phyloP scores from a whole-genome alignment of 2,888 invertebrate species.

The Balanococcus diminutus region DNA sequence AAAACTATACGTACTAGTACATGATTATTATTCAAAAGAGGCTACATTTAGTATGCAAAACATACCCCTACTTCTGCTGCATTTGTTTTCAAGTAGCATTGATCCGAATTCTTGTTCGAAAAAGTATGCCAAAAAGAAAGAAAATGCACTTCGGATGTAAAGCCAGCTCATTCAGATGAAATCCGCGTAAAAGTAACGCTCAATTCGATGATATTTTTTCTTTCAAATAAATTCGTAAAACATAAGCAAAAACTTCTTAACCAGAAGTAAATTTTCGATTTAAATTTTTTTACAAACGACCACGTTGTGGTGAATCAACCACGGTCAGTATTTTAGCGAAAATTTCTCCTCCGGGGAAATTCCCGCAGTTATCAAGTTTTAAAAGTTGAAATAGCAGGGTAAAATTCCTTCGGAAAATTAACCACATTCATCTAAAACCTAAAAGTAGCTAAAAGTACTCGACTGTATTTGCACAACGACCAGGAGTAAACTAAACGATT shows the following conservation, averaged over 20 bases:
- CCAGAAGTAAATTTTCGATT: not conserved
- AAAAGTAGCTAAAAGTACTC: not conserved
- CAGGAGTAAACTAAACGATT: not conserved
- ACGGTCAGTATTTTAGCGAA: not conserved
- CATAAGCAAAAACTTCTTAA: not conserved
- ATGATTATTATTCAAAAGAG: slow-evolving; percentile 3
- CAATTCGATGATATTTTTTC: not conserved
- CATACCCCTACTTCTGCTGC: not conserved
- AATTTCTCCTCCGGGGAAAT: not conserved
- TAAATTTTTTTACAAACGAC: not conserved
- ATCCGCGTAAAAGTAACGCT: not conserved
- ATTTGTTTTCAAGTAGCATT: slow-evolving; percentile 17
- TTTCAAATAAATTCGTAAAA: not conserved
- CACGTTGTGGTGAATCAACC: not conserved
- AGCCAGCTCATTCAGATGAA: not conserved
- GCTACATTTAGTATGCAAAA: not conserved
- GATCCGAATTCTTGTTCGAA: not conserved
- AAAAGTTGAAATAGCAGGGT: not conserved
- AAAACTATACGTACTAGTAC: not conserved
- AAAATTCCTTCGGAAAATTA: not conserved
- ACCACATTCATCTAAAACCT: not conserved
- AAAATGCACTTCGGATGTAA: not conserved
- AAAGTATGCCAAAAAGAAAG: not conserved
- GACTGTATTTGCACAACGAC: not conserved
- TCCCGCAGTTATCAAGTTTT: not conserved